Conservation (phyloP, 1,140 invertebrate species). For the Drosophila jambulina region DNA sequence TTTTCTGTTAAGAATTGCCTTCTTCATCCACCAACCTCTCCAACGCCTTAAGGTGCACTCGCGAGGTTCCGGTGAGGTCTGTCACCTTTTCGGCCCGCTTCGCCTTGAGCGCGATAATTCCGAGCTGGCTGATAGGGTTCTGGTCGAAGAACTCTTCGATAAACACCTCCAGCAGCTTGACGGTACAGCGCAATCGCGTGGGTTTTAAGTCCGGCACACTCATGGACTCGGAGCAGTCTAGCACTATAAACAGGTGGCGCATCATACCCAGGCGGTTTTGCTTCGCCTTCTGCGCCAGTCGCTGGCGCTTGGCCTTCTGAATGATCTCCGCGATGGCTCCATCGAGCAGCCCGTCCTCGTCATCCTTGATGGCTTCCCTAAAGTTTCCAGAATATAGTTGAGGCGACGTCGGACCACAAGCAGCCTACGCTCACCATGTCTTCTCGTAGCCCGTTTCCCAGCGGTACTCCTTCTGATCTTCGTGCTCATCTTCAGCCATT, state of each 20-base stretch:
- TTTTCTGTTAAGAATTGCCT: too few relatives aligned
- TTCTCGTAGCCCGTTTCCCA: constrained; percentile 99
- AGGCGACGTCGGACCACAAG: background rate
- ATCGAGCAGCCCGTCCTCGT: constrained; percentile 96
- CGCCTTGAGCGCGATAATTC: constrained; percentile 95
- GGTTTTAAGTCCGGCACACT: constrained; percentile 97
- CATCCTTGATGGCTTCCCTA: constrained; percentile 98
- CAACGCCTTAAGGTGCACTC: constrained; percentile 91
- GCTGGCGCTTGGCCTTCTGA: constrained; percentile 93
- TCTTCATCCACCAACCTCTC: constrained; percentile 83
- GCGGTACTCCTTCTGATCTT: constrained; percentile 96
- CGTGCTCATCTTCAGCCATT: constrained; percentile 90
- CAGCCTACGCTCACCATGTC: constrained; percentile 91
- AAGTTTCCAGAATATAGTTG: background rate
- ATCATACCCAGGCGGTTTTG: constrained; percentile 96
- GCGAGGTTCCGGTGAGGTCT: constrained; percentile 94
- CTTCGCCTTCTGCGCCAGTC: constrained; percentile 90
- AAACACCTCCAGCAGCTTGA: constrained; percentile 97
- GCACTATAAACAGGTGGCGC: constrained; percentile 95
- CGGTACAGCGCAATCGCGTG: constrained; percentile 94
- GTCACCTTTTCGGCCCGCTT: constrained; percentile 97
- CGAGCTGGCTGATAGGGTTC: constrained; percentile 99
- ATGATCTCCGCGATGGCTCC: constrained; percentile 95
- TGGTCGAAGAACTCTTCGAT: constrained; percentile 99
- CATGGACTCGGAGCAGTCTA: constrained; percentile 98